Conservation (phyloP, 2,113 vertebrate species). For the Ctenodactylus gundi region DNA sequence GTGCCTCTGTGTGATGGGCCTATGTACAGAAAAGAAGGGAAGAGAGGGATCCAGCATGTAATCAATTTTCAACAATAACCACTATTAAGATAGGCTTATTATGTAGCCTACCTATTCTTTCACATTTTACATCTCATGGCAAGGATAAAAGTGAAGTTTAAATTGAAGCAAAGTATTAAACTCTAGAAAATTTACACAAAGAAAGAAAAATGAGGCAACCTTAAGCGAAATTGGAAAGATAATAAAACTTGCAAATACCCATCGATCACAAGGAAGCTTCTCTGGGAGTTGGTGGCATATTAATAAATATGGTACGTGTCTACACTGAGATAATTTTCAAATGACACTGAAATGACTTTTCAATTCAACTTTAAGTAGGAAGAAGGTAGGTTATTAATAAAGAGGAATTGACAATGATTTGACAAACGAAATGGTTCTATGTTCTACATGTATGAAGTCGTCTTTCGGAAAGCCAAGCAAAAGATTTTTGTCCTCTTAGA, state of each 20-base stretch:
- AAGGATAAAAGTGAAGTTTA: slow-evolving; percentile 39
- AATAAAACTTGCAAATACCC: slow-evolving; percentile 57
- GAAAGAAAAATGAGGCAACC: slow-evolving; percentile 54
- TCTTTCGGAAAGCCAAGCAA: not conserved
- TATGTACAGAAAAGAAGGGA: not conserved
- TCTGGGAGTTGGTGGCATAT: slow-evolving; percentile 13
- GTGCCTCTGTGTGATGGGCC: accelerated
- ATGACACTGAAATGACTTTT: slow-evolving; percentile 64
- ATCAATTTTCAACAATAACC: not conserved
- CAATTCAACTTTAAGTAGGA: slow-evolving; percentile 49
- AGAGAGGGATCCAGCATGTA: not conserved
- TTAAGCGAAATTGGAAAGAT: slow-evolving; percentile 48
- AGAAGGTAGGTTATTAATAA: slow-evolving; percentile 37
- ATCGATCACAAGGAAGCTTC: slow-evolving; percentile 54
- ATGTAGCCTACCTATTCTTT: not conserved
- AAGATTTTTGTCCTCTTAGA: not conserved
- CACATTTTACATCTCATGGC: not conserved
- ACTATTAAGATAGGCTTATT: not conserved
- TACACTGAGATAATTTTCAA: slow-evolving; percentile 50
- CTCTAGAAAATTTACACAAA: slow-evolving; percentile 47
- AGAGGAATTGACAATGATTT: slow-evolving; percentile 4
- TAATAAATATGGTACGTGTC: slow-evolving; percentile 63
- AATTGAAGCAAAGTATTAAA: slow-evolving; percentile 31
- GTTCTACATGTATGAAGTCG: not conserved
- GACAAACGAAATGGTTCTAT: slow-evolving; percentile 2